A percentile compares a stretch with the other conserved stretches of the same genome.
Evolutionary conservation across 2,888 invertebrate species (phyloP).

Genomic region (Acrocyrtus sp.): DNA sequence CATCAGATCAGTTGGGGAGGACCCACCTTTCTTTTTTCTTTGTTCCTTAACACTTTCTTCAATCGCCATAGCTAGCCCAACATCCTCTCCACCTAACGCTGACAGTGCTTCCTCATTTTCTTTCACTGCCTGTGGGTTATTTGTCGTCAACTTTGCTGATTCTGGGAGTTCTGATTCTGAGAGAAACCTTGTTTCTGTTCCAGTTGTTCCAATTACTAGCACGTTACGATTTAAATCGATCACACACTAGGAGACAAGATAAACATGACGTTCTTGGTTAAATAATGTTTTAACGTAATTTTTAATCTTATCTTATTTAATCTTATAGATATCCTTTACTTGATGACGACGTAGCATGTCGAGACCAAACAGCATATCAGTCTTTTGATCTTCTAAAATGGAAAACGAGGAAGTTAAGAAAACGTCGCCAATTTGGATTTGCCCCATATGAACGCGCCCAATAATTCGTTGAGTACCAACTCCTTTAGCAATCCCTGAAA

Average conservation of each 20-base stretch:
- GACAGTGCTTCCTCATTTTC: conserved; percentile 71
- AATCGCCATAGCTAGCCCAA: conserved; percentile 77
- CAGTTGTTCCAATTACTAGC: conserved; percentile 92
- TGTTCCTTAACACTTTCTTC: conserved; percentile 73
- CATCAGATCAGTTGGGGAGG: conserved; percentile 40
- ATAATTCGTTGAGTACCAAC: conserved; percentile 96
- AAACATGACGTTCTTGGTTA: too few species aligned
- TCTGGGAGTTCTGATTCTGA: conserved; percentile 81
- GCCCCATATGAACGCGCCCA: conserved; percentile 96
- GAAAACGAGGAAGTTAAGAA: conserved; percentile 96
- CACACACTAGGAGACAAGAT: too few species aligned
- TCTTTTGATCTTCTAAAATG: conserved; percentile 94
- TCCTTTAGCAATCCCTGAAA: conserved; percentile 97
- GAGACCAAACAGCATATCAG: conserved; percentile 97
- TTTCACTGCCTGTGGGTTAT: conserved; percentile 44
- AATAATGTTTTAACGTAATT: not conserved
- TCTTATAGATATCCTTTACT: too few species aligned
- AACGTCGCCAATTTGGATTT: conserved; percentile 94
- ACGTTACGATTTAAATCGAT: conserved; percentile 91
- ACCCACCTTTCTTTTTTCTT: conserved; percentile 57
- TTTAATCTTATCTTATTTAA: conserved; percentile 3
- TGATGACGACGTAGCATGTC: conserved; percentile 98
- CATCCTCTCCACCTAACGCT: conserved; percentile 74
- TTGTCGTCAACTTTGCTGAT: conserved; percentile 49
- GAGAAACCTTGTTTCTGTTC: conserved; percentile 89